These are phyloP conservation scores for Salvelinus sp. DNA, from an alignment of 2,113 vertebrate species.

Conservation along the genomic window DNA sequence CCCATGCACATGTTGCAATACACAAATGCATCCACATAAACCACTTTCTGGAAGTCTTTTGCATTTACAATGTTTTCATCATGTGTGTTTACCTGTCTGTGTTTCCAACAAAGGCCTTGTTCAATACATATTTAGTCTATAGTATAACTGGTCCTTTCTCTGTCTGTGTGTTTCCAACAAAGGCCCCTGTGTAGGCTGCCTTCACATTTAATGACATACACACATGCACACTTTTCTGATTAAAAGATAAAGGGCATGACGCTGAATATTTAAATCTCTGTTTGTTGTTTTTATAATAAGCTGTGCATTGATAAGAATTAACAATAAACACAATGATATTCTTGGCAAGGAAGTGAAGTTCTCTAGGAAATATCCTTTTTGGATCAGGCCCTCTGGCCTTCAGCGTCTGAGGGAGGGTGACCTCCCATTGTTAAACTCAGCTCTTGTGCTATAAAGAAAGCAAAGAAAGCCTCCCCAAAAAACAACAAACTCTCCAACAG, in stretches of 20 bases:
- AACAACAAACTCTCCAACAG: background rate
- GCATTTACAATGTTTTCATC: too few relatives aligned
- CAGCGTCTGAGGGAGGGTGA: slow-evolving; percentile 11
- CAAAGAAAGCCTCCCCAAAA: background rate
- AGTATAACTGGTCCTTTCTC: too few relatives aligned
- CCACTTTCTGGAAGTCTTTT: too few relatives aligned
- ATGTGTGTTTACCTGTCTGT: too few relatives aligned
- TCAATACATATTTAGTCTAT: too few relatives aligned
- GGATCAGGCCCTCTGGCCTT: slow-evolving; percentile 11
- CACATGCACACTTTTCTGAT: background rate
- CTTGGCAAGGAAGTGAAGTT: slow-evolving; percentile 3
- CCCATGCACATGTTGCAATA: background rate
- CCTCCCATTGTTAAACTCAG: slow-evolving; percentile 20
- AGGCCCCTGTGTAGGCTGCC: too few relatives aligned
- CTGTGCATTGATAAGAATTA: background rate
- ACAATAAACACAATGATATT: slow-evolving; percentile 11
- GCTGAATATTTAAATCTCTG: too few relatives aligned
- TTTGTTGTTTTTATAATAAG: background rate
- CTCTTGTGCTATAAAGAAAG: background rate
- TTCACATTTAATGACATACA: background rate
- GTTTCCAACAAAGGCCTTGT: too few relatives aligned
- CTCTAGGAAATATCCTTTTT: slow-evolving; percentile 35
- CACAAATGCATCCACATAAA: background rate
- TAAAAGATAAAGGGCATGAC: background rate
- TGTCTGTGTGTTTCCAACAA: too few relatives aligned